phyloP scores from a whole-genome alignment of 2,797 vertebrate species.

The Alcedo atthis region DNA sequence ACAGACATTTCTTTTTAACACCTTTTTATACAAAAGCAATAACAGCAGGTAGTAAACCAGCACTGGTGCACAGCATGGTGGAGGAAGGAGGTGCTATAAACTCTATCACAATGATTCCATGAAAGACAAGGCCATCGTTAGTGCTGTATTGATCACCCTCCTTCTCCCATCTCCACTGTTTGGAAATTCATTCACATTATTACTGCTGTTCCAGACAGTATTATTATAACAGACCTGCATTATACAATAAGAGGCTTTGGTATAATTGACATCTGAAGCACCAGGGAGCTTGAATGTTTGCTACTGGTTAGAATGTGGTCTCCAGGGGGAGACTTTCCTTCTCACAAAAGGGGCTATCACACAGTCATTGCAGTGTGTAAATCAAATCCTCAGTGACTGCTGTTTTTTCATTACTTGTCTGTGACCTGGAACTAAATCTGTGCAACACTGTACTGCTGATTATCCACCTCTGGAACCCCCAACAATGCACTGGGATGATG shows the following conservation, averaged over 20 bases:
- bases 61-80: constrained; percentile 25
- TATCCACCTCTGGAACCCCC: constrained; percentile 13
- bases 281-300: constrained; percentile 30
- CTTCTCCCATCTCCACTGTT: constrained; percentile 35
- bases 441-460: not conserved
- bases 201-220: constrained; percentile 41
- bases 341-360: constrained; percentile 35
- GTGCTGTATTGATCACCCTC: constrained; percentile 43
- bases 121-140: constrained; percentile 54
- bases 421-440: constrained; percentile 50
- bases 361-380: constrained; percentile 31
- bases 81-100: constrained; percentile 47
- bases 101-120: constrained; percentile 41
- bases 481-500: not conserved
- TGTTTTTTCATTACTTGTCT: constrained; percentile 46
- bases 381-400: constrained; percentile 36
- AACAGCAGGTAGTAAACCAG: constrained; percentile 64
- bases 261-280: constrained; percentile 65
- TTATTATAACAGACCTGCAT: constrained; percentile 56
- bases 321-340: constrained; percentile 30
- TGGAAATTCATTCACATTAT: constrained; percentile 60
- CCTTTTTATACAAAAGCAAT: constrained; percentile 54
- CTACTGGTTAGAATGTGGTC: constrained; percentile 27
- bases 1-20: constrained; percentile 61
- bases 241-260: constrained; percentile 64